phyloP scores from a whole-genome alignment of 2,113 vertebrate species.

The Pachypanchax playfairii region DNA sequence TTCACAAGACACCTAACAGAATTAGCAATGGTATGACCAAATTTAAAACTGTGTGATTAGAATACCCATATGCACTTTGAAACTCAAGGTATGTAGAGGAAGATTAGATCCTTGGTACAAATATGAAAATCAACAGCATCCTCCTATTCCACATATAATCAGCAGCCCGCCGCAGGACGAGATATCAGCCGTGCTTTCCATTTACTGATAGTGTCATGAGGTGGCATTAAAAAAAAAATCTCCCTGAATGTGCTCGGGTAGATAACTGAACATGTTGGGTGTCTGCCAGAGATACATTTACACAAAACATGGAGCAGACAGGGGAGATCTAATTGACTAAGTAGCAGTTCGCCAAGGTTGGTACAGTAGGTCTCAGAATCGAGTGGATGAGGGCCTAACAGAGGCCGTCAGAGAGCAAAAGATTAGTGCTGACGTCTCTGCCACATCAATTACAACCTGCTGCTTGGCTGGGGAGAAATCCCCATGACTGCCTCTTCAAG shows the following conservation, averaged over 20 bases:
- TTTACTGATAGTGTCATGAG: slow-evolving; percentile 74
- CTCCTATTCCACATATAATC: slow-evolving; percentile 68
- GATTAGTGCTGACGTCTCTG: slow-evolving; percentile 82
- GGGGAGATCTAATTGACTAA: slow-evolving; percentile 76
- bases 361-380: slow-evolving; percentile 59
- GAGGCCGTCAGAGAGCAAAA: slow-evolving; percentile 71
- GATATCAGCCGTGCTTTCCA: slow-evolving; percentile 75
- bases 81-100: slow-evolving; percentile 42
- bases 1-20: slow-evolving; percentile 69
- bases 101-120: slow-evolving; percentile 75
- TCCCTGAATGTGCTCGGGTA: slow-evolving; percentile 70
- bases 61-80: slow-evolving; percentile 71
- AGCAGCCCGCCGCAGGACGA: slow-evolving; percentile 54
- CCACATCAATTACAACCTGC: slow-evolving; percentile 81
- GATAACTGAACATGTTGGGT: slow-evolving; percentile 73
- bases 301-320: slow-evolving; percentile 70
- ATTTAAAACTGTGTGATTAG: slow-evolving; percentile 70
- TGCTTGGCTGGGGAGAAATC: slow-evolving; percentile 68
- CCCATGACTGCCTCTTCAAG: slow-evolving; percentile 75
- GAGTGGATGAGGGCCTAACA: slow-evolving; percentile 65
- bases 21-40: slow-evolving; percentile 77
- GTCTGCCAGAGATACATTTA: slow-evolving; percentile 74
- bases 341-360: slow-evolving; percentile 68
- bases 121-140: slow-evolving; percentile 68
- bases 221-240: slow-evolving; percentile 75